Base-by-base conservation (phyloP, 2,113 vertebrate genomes). In the Machaerirhynchus nigripectus region DNA sequence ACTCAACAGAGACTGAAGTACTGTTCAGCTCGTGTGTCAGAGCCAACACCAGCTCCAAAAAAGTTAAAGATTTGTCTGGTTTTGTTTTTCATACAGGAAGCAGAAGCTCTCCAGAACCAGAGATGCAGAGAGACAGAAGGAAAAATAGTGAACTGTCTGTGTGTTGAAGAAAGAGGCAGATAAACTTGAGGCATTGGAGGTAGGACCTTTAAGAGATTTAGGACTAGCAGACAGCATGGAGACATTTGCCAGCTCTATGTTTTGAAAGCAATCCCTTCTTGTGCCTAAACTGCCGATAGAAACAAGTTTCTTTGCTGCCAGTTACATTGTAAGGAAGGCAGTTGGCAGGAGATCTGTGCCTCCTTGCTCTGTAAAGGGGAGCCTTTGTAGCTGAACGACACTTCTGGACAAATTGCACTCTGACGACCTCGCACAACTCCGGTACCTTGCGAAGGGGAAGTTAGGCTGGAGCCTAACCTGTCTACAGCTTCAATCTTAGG, bases 351-450 rank as follows among this genome's bases (percentile, higher is more conserved):
- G 56, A 77, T 86, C 68, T 74, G 50, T 64, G 68, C 85, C 59
- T 88, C 17, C 0, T 10, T 44, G 50, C 75, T 49, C 79, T 37
- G 17, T 73, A 75, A 92, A 97, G 88, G 44, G 59, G 21, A 90
- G 49, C n/a, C 95, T 97, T 92, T 96, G 92, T 96, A 52, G 79
- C 30, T 10, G 6, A 90, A 28, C 0, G 53, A 92, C 13, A 18
- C 28, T 88, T 90, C 73, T 90, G 92, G 64, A 95, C 80, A 94
- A 95, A 89, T 49, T 90, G 73, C 88, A 46, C 90, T 88, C 88
- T 79, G 80, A 92, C 74, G 31, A 89, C 95, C 88, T 84, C 0
- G 6, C n/a, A 46, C 83, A 86, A 31, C 88, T 93, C 47, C 1
- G 3, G 24, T 81, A 71, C 83, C 73, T 92, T 60, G 70, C 0